A percentile compares a stretch with the other conserved stretches of the same genome.
Evolutionary conservation across 2,797 vertebrate species (phyloP).

Genomic region (Hylomyscus alleni): DNA sequence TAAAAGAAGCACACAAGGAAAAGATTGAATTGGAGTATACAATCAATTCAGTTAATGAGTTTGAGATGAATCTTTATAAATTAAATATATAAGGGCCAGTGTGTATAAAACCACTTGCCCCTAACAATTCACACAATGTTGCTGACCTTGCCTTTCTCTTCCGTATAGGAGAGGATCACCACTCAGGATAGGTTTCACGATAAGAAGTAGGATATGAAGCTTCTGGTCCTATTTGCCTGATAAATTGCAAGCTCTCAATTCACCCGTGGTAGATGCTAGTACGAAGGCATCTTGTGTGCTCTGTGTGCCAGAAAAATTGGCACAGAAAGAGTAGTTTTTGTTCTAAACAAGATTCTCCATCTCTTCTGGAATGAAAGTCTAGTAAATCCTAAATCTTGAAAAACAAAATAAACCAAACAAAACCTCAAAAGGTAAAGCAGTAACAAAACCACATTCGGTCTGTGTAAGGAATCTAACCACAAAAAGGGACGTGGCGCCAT

Average conservation of each 20-base stretch:
- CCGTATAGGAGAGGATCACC: neutral
- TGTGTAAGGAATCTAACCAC: neutral
- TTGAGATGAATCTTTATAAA: neutral
- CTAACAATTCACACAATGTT: neutral
- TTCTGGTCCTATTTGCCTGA: too few species aligned
- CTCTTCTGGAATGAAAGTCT: neutral
- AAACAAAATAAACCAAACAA: neutral
- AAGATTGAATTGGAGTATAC: neutral
- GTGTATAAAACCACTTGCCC: neutral
- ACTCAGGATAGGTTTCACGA: neutral
- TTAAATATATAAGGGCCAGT: neutral
- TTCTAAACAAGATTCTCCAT: neutral
- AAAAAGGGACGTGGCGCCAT: neutral
- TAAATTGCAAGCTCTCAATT: too few species aligned
- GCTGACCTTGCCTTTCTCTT: neutral
- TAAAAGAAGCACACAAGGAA: neutral
- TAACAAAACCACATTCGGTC: neutral
- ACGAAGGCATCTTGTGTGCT: neutral
- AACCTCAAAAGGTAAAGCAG: neutral
- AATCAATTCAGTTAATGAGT: slow-evolving; percentile 16
- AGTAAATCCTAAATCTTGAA: neutral
- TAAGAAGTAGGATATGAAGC: neutral
- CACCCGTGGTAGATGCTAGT: fast-evolving
- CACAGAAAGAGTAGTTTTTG: neutral
- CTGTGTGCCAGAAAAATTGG: neutral